Base-by-base conservation (phyloP, 1,140 invertebrate genomes). In the Zaprionus taronus region DNA sequence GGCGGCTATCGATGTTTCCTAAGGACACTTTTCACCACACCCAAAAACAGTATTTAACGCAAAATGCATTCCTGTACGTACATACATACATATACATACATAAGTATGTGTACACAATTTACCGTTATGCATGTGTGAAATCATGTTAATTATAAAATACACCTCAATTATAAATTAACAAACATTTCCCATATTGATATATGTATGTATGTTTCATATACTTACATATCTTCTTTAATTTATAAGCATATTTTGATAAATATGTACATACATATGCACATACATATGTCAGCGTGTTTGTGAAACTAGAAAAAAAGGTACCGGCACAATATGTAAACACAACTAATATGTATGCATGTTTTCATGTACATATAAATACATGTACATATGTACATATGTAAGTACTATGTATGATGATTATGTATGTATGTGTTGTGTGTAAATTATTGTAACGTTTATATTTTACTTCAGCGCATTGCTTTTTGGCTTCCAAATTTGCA, bases 281-380 rank as follows among this genome's bases (percentile, higher is more conserved):
- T 57, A 31, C 51, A 31, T 44, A 20, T 67, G 51, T 56, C 0
- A 1, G 17, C 41, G 5, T 41, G 28, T 9, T 14, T 22, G 12
- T 24, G 15, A 57, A 57, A 34, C 60, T 38, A 7, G 7, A 5
- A 38, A 38, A 38, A 44, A 44, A 34, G 38, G 63, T 83, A 55
- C 81, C 79, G 83, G 72, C 75, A 41, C 49, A 22, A 66, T 80
- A 81, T 49, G 76, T 86, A 81, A 81, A 85, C 77, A 85, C 85
- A 55, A 31, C 44, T 24, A 28, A 57, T 57, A 65, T 20, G 38
- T 51, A 65, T 11, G 51, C 51, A 41, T 14, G 12, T 74, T 36
- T 51, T n/a, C 36, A 53, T n/a, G 12, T 41, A 28, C 15, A n/a
- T 41, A 15, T 11, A 44, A 20, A 22, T 34, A 44, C 14, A 41